phyloP scores from a whole-genome alignment of 2,888 invertebrate species.

The Elmis aenea region DNA sequence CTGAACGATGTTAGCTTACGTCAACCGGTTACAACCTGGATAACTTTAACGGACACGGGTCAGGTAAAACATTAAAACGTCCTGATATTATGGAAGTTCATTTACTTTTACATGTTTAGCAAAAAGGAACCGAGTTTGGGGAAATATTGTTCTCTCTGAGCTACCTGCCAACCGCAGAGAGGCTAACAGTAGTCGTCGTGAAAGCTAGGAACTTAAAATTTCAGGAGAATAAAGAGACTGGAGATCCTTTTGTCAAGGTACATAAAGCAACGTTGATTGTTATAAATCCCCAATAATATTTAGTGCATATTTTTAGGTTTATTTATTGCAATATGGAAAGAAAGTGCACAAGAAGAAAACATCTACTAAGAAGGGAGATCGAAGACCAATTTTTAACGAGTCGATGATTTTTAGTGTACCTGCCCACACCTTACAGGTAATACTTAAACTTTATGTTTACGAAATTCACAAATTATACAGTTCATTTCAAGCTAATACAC shows the following conservation, averaged over 20 bases:
- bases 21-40: slow-evolving; percentile 72
- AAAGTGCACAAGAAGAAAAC: slow-evolving; percentile 80
- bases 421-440: slow-evolving; percentile 62
- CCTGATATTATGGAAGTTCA: background rate
- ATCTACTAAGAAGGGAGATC: slow-evolving; percentile 67
- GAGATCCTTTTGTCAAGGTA: slow-evolving; percentile 76
- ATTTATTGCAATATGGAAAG: slow-evolving; percentile 72
- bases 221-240: slow-evolving; percentile 49
- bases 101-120: slow-evolving; percentile 19
- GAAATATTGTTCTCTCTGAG: slow-evolving; percentile 78
- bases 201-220: slow-evolving; percentile 71
- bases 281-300: too few species aligned
- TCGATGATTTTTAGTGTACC: slow-evolving; percentile 81
- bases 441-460: too few species aligned
- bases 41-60: slow-evolving; percentile 68
- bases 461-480: too few species aligned
- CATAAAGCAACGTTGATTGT: slow-evolving; percentile 8
- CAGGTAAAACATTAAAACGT: slow-evolving; percentile 46
- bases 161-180: slow-evolving; percentile 76
- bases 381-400: slow-evolving; percentile 76
- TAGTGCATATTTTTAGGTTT: slow-evolving; percentile 66
- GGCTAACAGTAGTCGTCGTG: slow-evolving; percentile 70
- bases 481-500: background rate
- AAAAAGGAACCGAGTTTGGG: slow-evolving; percentile 65
- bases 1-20: slow-evolving; percentile 59